phyloP scores from a whole-genome alignment of 2,888 invertebrate genomes.

The Mongoloraphidia duomilia region DNA sequence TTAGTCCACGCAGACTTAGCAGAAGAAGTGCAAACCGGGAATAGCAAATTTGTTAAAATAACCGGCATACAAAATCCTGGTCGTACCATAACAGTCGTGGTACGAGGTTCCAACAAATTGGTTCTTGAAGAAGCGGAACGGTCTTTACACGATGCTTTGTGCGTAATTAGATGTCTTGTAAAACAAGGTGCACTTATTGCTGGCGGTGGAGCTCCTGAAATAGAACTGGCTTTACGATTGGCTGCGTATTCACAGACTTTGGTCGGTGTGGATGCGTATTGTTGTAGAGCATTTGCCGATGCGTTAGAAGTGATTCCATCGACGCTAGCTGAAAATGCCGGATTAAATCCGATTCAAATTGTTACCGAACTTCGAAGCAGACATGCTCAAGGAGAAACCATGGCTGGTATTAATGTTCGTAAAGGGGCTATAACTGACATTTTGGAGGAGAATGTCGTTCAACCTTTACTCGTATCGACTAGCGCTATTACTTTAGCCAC shows the following conservation, averaged over 20 bases:
- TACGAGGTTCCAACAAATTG: slow-evolving; percentile 75
- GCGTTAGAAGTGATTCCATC: slow-evolving; percentile 89
- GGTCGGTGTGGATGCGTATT: slow-evolving; percentile 88
- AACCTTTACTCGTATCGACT: slow-evolving; percentile 88
- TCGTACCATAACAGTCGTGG: slow-evolving; percentile 81
- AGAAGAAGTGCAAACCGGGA: slow-evolving; percentile 83
- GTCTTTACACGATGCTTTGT: slow-evolving; percentile 72
- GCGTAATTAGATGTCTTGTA: slow-evolving; percentile 91
- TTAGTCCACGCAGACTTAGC: slow-evolving; percentile 84
- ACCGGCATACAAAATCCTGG: slow-evolving; percentile 58
- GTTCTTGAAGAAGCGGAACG: slow-evolving; percentile 70
- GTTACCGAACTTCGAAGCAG: slow-evolving; percentile 92
- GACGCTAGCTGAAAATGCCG: slow-evolving; percentile 80
- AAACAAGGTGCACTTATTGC: slow-evolving; percentile 83
- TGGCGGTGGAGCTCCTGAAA: slow-evolving; percentile 97
- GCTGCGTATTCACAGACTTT: slow-evolving; percentile 68
- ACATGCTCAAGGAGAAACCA: slow-evolving; percentile 75
- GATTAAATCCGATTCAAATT: slow-evolving; percentile 40
- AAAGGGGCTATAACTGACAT: slow-evolving; percentile 95
- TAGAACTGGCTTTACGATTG: slow-evolving; percentile 76
- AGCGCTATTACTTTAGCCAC: slow-evolving; percentile 89
- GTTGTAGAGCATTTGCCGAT: slow-evolving; percentile 88
- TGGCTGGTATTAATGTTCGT: slow-evolving; percentile 91
- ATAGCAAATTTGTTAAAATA: slow-evolving; percentile 74
- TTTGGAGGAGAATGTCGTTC: slow-evolving; percentile 91